Evolutionary conservation across 2,113 vertebrate species (phyloP).

Genomic region (Lophura nycthemera): DNA sequence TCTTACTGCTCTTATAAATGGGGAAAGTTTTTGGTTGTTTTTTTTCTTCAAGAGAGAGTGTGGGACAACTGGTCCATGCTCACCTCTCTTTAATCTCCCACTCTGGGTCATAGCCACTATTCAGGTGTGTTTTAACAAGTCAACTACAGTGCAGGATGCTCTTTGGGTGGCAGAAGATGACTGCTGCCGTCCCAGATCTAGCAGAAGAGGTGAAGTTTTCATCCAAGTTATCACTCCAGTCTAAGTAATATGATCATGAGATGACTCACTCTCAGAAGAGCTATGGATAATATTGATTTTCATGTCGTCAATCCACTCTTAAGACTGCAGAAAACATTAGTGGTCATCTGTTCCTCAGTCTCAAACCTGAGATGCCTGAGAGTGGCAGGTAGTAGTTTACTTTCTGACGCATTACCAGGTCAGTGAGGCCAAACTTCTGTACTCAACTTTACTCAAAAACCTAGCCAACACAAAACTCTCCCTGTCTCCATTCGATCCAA

Average conservation of each 20-base stretch:
- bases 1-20: not conserved
- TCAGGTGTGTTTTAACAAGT: not conserved
- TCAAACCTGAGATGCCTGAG: not conserved
- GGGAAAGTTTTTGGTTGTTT: not conserved
- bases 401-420: not conserved
- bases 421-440: not conserved
- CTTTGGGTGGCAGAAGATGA: not conserved
- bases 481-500: not conserved
- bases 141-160: not conserved
- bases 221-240: not conserved
- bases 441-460: not conserved
- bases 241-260: not conserved
- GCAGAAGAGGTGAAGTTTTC: not conserved
- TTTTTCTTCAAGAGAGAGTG: not conserved
- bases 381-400: not conserved
- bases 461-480: not conserved
- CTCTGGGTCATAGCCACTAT: not conserved
- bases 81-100: not conserved
- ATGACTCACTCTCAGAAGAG: not conserved
- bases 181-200: not conserved
- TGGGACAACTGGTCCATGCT: not conserved
- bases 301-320: not conserved
- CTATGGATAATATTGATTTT: not conserved
- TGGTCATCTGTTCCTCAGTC: not conserved
- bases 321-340: not conserved